Evolutionary conservation across 2,888 invertebrate genomes (phyloP).

Genomic region (Omphaloscelis lunosa): DNA sequence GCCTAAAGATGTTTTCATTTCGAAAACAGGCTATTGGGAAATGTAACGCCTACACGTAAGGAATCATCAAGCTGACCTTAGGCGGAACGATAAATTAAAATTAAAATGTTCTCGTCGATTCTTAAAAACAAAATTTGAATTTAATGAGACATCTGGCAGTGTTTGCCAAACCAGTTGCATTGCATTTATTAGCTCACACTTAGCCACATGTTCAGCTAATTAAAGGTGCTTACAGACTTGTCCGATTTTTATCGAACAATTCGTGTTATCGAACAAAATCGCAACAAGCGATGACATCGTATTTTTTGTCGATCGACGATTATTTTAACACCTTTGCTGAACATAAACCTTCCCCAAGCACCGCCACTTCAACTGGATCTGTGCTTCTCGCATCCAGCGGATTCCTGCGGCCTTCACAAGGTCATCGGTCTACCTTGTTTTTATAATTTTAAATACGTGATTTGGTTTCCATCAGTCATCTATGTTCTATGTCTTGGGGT

Average conservation of each 20-base stretch:
- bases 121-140: conserved; percentile 2
- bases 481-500: too few relatives aligned
- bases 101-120: not conserved
- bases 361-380: too few relatives aligned
- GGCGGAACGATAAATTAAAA: too few relatives aligned
- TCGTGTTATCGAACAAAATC: not conserved
- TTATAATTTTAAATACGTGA: too few relatives aligned
- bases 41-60: too few relatives aligned
- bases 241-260: not conserved
- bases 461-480: too few relatives aligned
- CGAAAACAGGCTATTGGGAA: not conserved
- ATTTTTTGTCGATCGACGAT: not conserved
- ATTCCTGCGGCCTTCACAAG: too few relatives aligned
- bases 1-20: too few relatives aligned
- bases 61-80: not conserved
- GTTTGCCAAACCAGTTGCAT: conserved; percentile 24
- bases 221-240: not conserved
- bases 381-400: too few relatives aligned
- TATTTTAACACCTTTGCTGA: too few relatives aligned
- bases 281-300: not conserved
- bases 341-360: too few relatives aligned
- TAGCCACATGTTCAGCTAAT: not conserved
- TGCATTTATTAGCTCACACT: not conserved
- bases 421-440: too few relatives aligned
- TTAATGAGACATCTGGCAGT: conserved; percentile 22